A percentile compares a stretch with the other conserved stretches of the same genome.
phyloP scores from a whole-genome alignment of 2,797 vertebrate species.

The Kryptolebias ocellatus region DNA sequence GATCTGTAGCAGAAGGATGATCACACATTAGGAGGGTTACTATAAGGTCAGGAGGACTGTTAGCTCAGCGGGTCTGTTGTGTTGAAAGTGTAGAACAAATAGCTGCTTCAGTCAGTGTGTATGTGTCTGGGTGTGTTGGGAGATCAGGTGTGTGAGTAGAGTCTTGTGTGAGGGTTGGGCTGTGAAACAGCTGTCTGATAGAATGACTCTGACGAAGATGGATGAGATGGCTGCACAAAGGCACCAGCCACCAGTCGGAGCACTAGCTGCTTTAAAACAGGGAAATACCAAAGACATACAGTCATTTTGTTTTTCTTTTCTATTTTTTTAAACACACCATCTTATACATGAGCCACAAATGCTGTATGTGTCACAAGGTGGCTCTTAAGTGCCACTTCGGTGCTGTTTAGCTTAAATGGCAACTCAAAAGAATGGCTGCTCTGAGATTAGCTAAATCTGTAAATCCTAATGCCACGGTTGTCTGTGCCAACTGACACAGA shows the following conservation, averaged over 20 bases:
- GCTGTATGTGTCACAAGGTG: conserved; percentile 20
- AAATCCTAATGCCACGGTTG: conserved; percentile 64
- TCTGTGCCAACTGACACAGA: conserved; percentile 60
- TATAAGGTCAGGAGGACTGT: conserved; percentile 41
- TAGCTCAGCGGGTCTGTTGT: conserved; percentile 36
- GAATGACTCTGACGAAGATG: conserved; percentile 80
- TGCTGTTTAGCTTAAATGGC: conserved; percentile 40
- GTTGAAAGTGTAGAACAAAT: conserved; percentile 55
- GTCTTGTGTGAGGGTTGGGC: conserved; percentile 65
- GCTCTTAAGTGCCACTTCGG: conserved; percentile 20
- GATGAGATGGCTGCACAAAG: conserved; percentile 72
- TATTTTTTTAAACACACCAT: neutral
- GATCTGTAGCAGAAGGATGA: conserved; percentile 28
- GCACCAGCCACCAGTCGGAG: conserved; percentile 53
- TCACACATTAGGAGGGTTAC: conserved; percentile 24
- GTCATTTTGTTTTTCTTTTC: conserved; percentile 5
- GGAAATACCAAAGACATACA: conserved; percentile 9
- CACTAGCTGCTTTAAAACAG: conserved; percentile 45
- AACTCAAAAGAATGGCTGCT: conserved; percentile 45
- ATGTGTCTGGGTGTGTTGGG: conserved; percentile 12
- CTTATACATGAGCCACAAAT: conserved; percentile 13
- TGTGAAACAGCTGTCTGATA: conserved; percentile 80
- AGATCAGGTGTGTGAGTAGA: conserved; percentile 60
- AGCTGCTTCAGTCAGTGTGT: conserved; percentile 29
- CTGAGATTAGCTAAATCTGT: conserved; percentile 69